phyloP scores from a whole-genome alignment of 1,140 invertebrate genomes.

The Drosophila ogumai region DNA sequence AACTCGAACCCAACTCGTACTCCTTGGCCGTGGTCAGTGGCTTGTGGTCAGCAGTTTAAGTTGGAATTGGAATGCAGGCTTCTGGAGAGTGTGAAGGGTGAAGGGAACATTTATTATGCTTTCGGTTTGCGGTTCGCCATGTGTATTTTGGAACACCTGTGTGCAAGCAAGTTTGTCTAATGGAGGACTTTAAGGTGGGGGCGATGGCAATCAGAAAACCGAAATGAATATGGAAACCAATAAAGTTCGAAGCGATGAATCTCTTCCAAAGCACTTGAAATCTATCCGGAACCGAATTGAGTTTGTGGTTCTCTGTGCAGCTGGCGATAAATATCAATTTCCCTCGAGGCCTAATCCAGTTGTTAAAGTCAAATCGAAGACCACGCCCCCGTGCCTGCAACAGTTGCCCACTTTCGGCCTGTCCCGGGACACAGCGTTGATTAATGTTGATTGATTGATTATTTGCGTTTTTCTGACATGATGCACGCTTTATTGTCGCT shows the following conservation, averaged over 20 bases:
- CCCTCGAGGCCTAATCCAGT: constrained; percentile 44
- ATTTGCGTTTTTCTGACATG: constrained; percentile 83
- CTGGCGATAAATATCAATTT: constrained; percentile 51
- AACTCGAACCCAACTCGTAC: constrained; percentile 6
- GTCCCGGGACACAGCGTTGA: constrained; percentile 54
- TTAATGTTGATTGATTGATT: constrained; percentile 84
- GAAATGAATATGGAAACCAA: constrained; percentile 27
- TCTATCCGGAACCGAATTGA: constrained; percentile 15
- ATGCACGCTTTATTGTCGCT: constrained; percentile 79
- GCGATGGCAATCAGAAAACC: constrained; percentile 6
- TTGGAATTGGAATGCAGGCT: background rate
- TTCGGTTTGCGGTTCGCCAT: constrained; percentile 19
- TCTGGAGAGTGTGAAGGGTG: background rate
- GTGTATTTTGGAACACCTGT: constrained; percentile 46
- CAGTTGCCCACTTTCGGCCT: constrained; percentile 42
- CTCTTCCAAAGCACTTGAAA: constrained; percentile 22
- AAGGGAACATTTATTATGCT: constrained; percentile 33
- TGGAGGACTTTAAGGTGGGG: background rate
- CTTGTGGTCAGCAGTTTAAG: constrained; percentile 19
- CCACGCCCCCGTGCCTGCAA: constrained; percentile 33
- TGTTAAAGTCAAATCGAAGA: constrained; percentile 51
- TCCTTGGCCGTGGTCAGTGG: constrained; percentile 21
- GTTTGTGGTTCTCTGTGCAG: constrained; percentile 14
- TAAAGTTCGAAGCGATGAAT: constrained; percentile 32
- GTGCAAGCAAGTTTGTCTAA: constrained; percentile 4